Base-by-base conservation (phyloP, 2,113 vertebrate species). In the Scomber scombrus region DNA sequence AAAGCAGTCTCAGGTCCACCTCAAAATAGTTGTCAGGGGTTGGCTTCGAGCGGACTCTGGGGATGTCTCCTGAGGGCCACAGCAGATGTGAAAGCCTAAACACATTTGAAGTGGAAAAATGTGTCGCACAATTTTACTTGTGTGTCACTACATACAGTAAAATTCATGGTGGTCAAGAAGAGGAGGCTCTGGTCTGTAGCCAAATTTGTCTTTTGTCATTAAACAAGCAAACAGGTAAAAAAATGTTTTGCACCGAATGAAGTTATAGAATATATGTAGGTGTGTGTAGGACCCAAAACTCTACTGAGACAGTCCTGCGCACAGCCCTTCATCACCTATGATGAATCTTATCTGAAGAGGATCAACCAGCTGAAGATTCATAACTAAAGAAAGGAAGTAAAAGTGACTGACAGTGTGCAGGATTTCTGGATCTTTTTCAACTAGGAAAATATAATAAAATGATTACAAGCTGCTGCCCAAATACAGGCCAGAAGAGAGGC, bases 21-120 rank as follows among this genome's bases (percentile, higher is more conserved):
- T 88, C 57, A 63, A 78, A 87, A 85, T 71, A 76, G 79, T 69
- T 83, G 82, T 70, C 58, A 21, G 60, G 60, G 80, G 69, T 69
- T 51, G 62, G 82, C 79, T 82, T 1, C 23, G 18, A 66, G 82
- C 55, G 21, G 85, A 79, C 71, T 76, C 19, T 3, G 56, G 81
- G 70, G 81, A 49, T 50, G 81, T 81, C 73, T 77, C 74, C 45
- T 0, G 29, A 46, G 82, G 74, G 71, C 45, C 70, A 45, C 66
- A 57, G 60, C 72, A 58, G 58, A 71, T 58, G 77, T 79, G 80
- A 64, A 62, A 55, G 82, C 46, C 56, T 80, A 70, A 64, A 80
- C 76, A 83, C 65, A 54, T 57, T 78, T 55, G 16, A 81, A 69
- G 71, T 47, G 52, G 62, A 76, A 76, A 63, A 81, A 77, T 56